phyloP scores from a whole-genome alignment of 2,797 vertebrate species.

The Xenopus petersii region DNA sequence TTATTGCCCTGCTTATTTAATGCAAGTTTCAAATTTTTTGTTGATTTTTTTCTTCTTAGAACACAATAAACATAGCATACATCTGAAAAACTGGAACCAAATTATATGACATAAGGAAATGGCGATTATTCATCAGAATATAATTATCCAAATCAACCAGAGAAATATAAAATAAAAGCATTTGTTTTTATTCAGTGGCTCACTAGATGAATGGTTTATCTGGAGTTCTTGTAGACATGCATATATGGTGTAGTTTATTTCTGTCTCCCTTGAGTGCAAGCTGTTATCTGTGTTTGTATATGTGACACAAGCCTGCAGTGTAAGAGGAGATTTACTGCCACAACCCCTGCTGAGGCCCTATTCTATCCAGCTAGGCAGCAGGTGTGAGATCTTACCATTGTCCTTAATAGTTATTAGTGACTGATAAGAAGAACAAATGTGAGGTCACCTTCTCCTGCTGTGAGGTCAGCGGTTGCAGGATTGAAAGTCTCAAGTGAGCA shows the following conservation, averaged over 20 bases:
- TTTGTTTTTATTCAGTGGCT: too few relatives aligned
- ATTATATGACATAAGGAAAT: too few relatives aligned
- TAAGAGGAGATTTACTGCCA: conserved; percentile 59
- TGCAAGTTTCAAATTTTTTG: too few relatives aligned
- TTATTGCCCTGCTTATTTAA: too few relatives aligned
- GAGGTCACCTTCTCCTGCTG: conserved; percentile 72
- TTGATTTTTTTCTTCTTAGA: too few relatives aligned
- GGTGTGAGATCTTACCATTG: conserved; percentile 77
- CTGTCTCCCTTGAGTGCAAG: conserved; percentile 47
- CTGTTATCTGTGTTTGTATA: conserved; percentile 40
- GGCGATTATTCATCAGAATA: too few relatives aligned
- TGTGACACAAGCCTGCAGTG: conserved; percentile 52
- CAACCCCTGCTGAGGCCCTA: conserved; percentile 61
- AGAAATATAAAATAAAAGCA: too few relatives aligned
- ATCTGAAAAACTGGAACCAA: too few relatives aligned
- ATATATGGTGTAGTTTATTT: conserved; percentile 37
- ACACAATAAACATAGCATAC: too few relatives aligned
- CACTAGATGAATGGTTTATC: too few relatives aligned
- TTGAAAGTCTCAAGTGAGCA: conserved; percentile 66
- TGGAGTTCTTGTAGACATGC: not conserved
- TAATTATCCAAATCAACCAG: too few relatives aligned
- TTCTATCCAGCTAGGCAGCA: conserved; percentile 74
- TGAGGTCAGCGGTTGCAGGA: conserved; percentile 78
- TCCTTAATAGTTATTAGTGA: conserved; percentile 81
- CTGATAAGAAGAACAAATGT: conserved; percentile 81